Conservation (phyloP, 2,797 vertebrate genomes). For the Cygnus olor region DNA sequence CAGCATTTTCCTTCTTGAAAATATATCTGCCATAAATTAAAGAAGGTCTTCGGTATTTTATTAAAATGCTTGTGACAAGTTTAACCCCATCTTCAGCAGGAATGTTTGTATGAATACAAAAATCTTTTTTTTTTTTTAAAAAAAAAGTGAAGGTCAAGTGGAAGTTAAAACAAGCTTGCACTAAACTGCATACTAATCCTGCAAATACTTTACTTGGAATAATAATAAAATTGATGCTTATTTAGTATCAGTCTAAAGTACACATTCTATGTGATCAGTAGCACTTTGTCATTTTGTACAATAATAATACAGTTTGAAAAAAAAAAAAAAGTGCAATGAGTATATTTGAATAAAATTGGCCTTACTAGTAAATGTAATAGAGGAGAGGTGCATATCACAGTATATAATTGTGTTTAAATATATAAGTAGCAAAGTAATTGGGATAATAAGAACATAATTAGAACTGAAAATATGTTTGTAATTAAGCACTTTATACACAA, state of each 20-base stretch:
- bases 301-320: neutral
- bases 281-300: neutral
- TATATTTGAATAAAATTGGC: neutral
- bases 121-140: neutral
- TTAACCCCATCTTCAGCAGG: slow-evolving; percentile 66
- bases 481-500: neutral
- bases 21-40: slow-evolving; percentile 80
- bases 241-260: neutral
- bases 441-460: neutral
- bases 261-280: neutral
- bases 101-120: neutral
- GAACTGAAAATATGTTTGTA: neutral
- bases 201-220: neutral
- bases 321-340: neutral
- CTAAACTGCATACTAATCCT: neutral
- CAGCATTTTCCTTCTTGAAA: slow-evolving; percentile 81
- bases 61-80: slow-evolving; percentile 75
- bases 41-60: slow-evolving; percentile 73
- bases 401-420: neutral
- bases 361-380: neutral
- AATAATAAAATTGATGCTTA: neutral
- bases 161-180: slow-evolving; percentile 51
- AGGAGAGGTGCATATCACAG: neutral
- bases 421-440: neutral
- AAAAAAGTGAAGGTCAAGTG: slow-evolving; percentile 48